phyloP scores from a whole-genome alignment of 2,797 vertebrate species.

The Diglossa cyanea region DNA sequence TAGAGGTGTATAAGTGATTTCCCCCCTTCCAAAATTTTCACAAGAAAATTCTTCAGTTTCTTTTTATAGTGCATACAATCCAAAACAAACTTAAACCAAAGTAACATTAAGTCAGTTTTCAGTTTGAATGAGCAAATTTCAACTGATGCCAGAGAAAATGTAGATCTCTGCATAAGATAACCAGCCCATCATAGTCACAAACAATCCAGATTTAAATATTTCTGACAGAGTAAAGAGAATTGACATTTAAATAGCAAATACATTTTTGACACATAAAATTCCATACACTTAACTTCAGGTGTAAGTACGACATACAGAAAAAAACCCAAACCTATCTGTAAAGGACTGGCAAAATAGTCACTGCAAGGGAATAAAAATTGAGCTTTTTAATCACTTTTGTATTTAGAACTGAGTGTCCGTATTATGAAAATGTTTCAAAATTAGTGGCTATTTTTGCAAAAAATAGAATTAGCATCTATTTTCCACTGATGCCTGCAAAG shows the following conservation, averaged over 20 bases:
- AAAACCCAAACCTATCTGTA: accelerated
- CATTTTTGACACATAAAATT: neutral
- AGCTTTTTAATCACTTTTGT: neutral
- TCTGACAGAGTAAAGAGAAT: neutral
- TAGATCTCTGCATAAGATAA: neutral
- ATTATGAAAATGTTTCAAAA: neutral
- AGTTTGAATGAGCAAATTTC: neutral
- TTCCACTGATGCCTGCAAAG: neutral
- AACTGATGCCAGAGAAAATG: neutral
- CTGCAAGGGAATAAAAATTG: neutral
- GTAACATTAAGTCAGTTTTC: neutral
- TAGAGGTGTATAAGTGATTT: neutral
- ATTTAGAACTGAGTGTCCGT: neutral
- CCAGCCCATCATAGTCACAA: neutral
- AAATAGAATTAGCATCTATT: neutral
- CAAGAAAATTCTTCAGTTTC: neutral
- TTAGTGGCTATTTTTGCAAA: neutral
- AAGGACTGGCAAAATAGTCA: neutral
- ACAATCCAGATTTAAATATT: neutral
- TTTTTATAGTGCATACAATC: neutral
- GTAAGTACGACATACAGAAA: neutral
- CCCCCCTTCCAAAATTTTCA: neutral
- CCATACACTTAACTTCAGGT: neutral
- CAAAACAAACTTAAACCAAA: neutral
- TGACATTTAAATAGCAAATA: neutral